Percentiles rank a stretch among this genome's conserved stretches.
Conservation (phyloP, 2,888 invertebrate genomes). For the Alcis repandata region DNA sequence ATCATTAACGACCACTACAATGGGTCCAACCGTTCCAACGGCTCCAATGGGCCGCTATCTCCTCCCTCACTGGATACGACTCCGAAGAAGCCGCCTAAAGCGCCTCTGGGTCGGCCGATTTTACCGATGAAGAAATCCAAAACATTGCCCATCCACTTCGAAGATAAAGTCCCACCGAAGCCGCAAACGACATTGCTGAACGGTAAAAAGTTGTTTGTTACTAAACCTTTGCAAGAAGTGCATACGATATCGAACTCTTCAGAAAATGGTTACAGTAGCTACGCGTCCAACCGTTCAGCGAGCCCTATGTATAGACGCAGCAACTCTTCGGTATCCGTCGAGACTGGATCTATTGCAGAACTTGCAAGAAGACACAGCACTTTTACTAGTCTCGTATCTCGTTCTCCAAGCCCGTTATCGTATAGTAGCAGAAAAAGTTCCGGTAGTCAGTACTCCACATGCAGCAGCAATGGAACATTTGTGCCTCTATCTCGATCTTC, state of each 20-base stretch:
- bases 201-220: slow-evolving; percentile 74
- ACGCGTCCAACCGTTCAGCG: slow-evolving; percentile 68
- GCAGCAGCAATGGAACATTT: slow-evolving; percentile 79
- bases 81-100: slow-evolving; percentile 79
- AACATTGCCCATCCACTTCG: slow-evolving; percentile 80
- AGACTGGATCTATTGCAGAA: slow-evolving; percentile 83
- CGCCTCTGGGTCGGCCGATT: slow-evolving; percentile 71
- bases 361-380: slow-evolving; percentile 78
- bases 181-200: slow-evolving; percentile 64
- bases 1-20: slow-evolving; percentile 35
- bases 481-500: slow-evolving; percentile 78
- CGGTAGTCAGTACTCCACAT: slow-evolving; percentile 79
- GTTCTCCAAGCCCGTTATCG: slow-evolving; percentile 87
- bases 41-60: slow-evolving; percentile 72
- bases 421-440: slow-evolving; percentile 76
- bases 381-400: slow-evolving; percentile 71
- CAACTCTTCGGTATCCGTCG: slow-evolving; percentile 73
- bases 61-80: slow-evolving; percentile 77
- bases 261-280: slow-evolving; percentile 69
- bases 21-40: slow-evolving; percentile 56
- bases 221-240: slow-evolving; percentile 79
- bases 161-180: slow-evolving; percentile 74
- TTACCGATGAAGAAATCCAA: slow-evolving; percentile 80
- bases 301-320: slow-evolving; percentile 78
- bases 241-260: slow-evolving; percentile 66